Evolutionary conservation across 2,113 vertebrate species (phyloP), one percentile per base, ranked within the genome.

Genomic region (Lepisosteus osseus): DNA sequence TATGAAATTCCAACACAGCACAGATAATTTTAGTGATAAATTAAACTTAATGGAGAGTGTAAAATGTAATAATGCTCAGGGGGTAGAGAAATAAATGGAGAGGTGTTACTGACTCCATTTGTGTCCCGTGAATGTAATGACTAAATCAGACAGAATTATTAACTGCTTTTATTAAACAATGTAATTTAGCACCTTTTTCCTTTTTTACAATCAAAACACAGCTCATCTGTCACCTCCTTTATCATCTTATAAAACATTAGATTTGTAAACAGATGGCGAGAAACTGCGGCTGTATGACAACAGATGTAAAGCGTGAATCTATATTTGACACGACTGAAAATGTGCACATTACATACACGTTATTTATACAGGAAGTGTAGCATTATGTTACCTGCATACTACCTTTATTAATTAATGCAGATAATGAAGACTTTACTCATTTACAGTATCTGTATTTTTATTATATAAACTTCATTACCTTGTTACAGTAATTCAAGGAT

Each of bases 21-120:
- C 59, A 68, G 70, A 76, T 78, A 83, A 79, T 74, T 73, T 75
- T 63, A 76, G 56, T 74, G 81, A 83, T 78, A 67, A 85, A 76
- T 75, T 69, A 78, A 76, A 77, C 65, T 65, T 81, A 78, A 77
- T 78, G 77, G 78, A 69, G 63, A 77, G 78, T 78, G 61, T 69
- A 57, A 75, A 72, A 70, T 13, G 55, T 63, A 73, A 76, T 71
- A 74, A 54, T 41, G 43, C 47, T 75, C 62, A 4, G 44, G 55
- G 66, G 72, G 59, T n/a, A 44, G 64, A 56, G 71, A 68, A 62
- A 67, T 74, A 75, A 73, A 78, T 76, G 69, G 76, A 76, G 72
- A 77, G 75, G 68, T 68, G 64, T 29, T 44, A 68, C 47, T 4
- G 42, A 70, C 8, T 68, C 9, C n/a, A 57, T 62, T 72, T 69